These are phyloP conservation scores for Petaurus breviceps DNA, from an alignment of 2,113 vertebrate species.

Conservation along the genomic window DNA sequence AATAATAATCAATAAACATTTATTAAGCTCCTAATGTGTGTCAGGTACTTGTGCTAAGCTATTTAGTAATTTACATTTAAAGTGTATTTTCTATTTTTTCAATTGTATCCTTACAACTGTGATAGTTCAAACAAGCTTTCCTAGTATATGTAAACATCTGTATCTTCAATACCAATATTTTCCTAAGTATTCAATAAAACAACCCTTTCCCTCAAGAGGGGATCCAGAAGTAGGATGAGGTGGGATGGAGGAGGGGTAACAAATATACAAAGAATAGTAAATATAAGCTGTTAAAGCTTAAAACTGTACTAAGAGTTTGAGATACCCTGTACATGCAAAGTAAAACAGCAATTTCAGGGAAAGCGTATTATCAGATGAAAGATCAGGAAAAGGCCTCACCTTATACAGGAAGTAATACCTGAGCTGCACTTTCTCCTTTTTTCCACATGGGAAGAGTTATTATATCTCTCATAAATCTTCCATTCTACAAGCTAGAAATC, in stretches of 20 bases:
- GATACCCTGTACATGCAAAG: background rate
- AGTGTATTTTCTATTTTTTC: background rate
- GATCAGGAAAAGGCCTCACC: background rate
- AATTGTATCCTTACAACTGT: background rate
- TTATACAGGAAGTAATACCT: background rate
- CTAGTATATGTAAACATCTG: background rate
- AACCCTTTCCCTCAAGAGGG: background rate
- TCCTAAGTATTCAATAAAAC: background rate
- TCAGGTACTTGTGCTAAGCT: background rate
- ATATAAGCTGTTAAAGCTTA: background rate
- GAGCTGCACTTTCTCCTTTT: background rate
- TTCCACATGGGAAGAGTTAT: background rate
- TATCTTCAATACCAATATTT: background rate
- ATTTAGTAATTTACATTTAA: background rate
- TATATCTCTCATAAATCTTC: background rate
- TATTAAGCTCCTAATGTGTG: background rate
- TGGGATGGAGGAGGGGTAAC: too few species aligned
- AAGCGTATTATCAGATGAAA: background rate
- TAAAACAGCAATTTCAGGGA: background rate
- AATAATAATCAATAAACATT: background rate
- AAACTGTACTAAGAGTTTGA: background rate
- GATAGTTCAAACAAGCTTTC: background rate
- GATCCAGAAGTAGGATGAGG: background rate
- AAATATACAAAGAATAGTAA: background rate
- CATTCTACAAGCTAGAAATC: background rate